Base-by-base conservation (phyloP, 2,797 vertebrate species). In the Syndactyla subalaris region DNA sequence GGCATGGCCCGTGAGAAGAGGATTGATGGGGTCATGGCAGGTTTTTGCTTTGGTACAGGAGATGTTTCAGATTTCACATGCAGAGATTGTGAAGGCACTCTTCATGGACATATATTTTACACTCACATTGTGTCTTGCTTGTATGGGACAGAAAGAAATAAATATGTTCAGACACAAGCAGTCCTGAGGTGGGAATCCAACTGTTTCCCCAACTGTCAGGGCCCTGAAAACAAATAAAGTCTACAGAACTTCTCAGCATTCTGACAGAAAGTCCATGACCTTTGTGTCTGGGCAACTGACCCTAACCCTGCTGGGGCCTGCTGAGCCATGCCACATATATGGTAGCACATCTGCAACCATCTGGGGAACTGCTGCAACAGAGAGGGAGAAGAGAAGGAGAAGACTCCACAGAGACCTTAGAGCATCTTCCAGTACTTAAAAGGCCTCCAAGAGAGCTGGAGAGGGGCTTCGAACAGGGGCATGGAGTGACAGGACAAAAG, bases 11-110 rank as follows among this genome's bases (percentile, higher is more conserved):
- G 30, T 0, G 0, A 87, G 34, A 38, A 52, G 14, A 75, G 32
- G n/a, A 55, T 7, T 9, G 23, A 67, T 16, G 13, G 52, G 19
- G 6, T 63, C 12, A 23, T 0, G 0, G 51, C 34, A 70, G 23
- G 24, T 39, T 68, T 62, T 36, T 58, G 70, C 43, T 90, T 46
- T 48, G 46, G 58, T 2, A 14, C 29, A 62, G 0, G 1, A 75
- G 41, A 26, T 23, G 7, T 20, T 75, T 81, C 73, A 65, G 30
- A 49, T 68, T 61, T 55, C 66, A 39, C 26, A n/a, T 2, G 27
- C 32, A 88, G 39, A 57, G 34, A 14, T 4, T 46, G 24, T 81
- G 70, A 70, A 65, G 10, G 21, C 13, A 38, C 8, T 55, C 45
- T 19, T 54, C 2, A 0, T 4, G 29, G n/a, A 51, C 2, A 1